phyloP scores from a whole-genome alignment of 1,140 invertebrate species.

The Anthonomus grandis region DNA sequence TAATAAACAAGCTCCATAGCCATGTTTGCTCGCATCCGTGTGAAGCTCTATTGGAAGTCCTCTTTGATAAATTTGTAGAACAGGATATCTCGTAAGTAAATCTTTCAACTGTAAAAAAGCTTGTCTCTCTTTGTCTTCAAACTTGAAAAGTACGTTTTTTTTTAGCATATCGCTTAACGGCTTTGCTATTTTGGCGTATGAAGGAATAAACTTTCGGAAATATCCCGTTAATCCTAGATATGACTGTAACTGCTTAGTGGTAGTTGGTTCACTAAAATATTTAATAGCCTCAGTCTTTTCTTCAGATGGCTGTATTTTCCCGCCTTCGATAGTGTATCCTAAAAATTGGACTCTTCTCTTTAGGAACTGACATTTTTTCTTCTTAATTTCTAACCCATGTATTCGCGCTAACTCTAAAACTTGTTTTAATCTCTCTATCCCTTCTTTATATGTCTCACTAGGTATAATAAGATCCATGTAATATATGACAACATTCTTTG shows the following conservation, averaged over 20 bases:
- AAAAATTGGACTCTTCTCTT: constrained; percentile 21
- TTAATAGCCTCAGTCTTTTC: constrained; percentile 42
- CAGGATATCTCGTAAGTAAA: constrained; percentile 36
- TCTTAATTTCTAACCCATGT: constrained; percentile 44
- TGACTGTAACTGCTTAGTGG: constrained; percentile 34
- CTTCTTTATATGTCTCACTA: no score
- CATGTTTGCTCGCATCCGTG: constrained; percentile 34
- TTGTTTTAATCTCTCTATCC: constrained; percentile 41
- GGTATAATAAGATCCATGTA: constrained; percentile 36
- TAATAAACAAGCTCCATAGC: constrained; percentile 40
- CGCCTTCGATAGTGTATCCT: constrained; percentile 15
- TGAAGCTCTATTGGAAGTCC: constrained; percentile 34
- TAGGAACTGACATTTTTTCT: constrained; percentile 39
- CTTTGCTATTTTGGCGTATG: constrained; percentile 35
- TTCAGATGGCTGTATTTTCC: constrained; percentile 30
- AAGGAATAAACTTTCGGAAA: constrained; percentile 41
- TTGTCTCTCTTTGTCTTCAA: background rate
- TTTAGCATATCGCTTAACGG: constrained; percentile 28
- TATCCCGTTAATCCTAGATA: constrained; percentile 43
- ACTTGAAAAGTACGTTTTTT: constrained; percentile 8
- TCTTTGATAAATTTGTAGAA: constrained; percentile 43
- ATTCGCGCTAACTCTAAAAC: constrained; percentile 26
- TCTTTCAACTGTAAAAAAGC: constrained; percentile 30
- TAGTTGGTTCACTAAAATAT: constrained; percentile 38
- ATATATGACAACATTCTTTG: constrained; percentile 30